Conservation (phyloP, 1,140 invertebrate species). For the Hirudo medicinalis region DNA sequence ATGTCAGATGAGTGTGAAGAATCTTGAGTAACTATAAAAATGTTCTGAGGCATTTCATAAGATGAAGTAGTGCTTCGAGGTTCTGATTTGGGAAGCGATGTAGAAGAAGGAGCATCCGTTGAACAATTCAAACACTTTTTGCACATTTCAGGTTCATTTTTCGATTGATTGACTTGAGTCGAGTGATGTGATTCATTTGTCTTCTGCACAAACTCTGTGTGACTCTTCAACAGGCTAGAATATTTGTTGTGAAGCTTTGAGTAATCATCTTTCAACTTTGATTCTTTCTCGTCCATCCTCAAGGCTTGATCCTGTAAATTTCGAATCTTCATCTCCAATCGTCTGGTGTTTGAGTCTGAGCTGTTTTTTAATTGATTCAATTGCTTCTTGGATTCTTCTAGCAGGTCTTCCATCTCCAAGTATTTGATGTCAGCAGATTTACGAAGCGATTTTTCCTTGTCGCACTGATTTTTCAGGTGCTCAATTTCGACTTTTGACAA, state of each 20-base stretch:
- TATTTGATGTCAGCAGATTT: slow-evolving; percentile 67
- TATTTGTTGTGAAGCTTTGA: slow-evolving; percentile 63
- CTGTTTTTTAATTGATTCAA: neutral
- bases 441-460: slow-evolving; percentile 79
- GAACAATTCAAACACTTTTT: slow-evolving; percentile 11
- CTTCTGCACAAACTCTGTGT: slow-evolving; percentile 14
- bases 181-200: neutral
- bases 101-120: no score
- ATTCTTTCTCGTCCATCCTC: slow-evolving; percentile 60
- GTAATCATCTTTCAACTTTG: slow-evolving; percentile 59
- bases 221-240: slow-evolving; percentile 50
- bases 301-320: slow-evolving; percentile 42
- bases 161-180: neutral
- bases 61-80: no score
- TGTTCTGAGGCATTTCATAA: no score
- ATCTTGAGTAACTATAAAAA: no score
- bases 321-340: slow-evolving; percentile 7
- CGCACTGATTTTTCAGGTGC: slow-evolving; percentile 91
- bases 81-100: no score
- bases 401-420: slow-evolving; percentile 12
- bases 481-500: slow-evolving; percentile 59
- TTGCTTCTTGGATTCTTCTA: slow-evolving; percentile 12
- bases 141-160: neutral
- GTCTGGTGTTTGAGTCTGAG: neutral
- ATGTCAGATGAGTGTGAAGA: no score